Conservation (phyloP, 2,797 vertebrate species). For the Danio aesculapii region DNA sequence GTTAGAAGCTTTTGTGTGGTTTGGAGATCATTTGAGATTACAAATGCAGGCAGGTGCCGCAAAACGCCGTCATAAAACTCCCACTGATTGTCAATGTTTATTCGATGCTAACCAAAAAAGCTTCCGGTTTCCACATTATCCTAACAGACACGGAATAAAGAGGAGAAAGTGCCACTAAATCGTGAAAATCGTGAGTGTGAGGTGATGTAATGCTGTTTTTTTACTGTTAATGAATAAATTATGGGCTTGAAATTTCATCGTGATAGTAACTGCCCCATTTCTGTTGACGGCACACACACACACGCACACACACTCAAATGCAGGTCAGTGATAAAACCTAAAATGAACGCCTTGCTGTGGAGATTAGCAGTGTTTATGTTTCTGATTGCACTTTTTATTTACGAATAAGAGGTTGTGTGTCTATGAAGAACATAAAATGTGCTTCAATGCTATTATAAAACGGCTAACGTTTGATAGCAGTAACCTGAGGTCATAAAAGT, state of each 20-base stretch:
- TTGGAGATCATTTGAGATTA: conserved; percentile 27
- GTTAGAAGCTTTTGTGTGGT: conserved; percentile 7
- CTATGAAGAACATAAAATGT: too few species aligned
- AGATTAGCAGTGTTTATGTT: conserved; percentile 10
- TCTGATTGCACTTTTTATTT: neutral
- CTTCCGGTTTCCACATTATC: conserved; percentile 11
- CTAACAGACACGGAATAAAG: conserved; percentile 12
- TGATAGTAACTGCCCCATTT: conserved; percentile 72
- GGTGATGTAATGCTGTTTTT: conserved; percentile 51
- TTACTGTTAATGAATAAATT: conserved; percentile 78
- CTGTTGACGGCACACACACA: conserved; percentile 69
- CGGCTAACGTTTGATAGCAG: too few species aligned
- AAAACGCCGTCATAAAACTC: conserved; percentile 13
- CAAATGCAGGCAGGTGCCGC: conserved; percentile 15
- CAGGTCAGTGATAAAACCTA: conserved; percentile 73
- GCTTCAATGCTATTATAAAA: too few species aligned
- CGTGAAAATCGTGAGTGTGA: conserved; percentile 50
- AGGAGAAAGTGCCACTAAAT: conserved; percentile 43
- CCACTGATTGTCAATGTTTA: conserved; percentile 38
- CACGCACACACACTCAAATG: conserved; percentile 34
- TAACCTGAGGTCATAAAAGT: too few species aligned
- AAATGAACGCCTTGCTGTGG: conserved; percentile 23
- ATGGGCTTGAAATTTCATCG: conserved; percentile 69
- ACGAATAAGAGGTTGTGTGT: too few species aligned
- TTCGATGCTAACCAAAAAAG: conserved; percentile 28